A percentile compares a stretch with the other conserved stretches of the same genome.
These are phyloP conservation scores for Rattus norvegicus DNA, from an alignment of 2,113 vertebrate species.

Conservation along the genomic window GRCr8 NC_086027.1:57751501-57752000, in stretches of 20 bases:
- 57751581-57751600: neutral
- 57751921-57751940: neutral
- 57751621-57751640: neutral
- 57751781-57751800: neutral
- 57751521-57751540: neutral
- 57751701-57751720: neutral
- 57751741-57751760: neutral
- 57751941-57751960: conserved; percentile 40
- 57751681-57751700: neutral
- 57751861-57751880: neutral
- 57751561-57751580: neutral
- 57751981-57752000: conserved; percentile 34
- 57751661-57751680: neutral
- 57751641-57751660: neutral
- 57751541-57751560: neutral
- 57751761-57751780: neutral
- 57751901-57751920: neutral
- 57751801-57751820: too few species aligned
- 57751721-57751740: too few species aligned
- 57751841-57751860: neutral
- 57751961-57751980: neutral
- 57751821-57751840: neutral
- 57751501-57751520: neutral
- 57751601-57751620: neutral
- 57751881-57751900: neutral